A percentile compares a stretch with the other conserved stretches of the same genome.
Conservation (phyloP, 1,140 invertebrate genomes). For the Acromyrmex heyeri region DNA sequence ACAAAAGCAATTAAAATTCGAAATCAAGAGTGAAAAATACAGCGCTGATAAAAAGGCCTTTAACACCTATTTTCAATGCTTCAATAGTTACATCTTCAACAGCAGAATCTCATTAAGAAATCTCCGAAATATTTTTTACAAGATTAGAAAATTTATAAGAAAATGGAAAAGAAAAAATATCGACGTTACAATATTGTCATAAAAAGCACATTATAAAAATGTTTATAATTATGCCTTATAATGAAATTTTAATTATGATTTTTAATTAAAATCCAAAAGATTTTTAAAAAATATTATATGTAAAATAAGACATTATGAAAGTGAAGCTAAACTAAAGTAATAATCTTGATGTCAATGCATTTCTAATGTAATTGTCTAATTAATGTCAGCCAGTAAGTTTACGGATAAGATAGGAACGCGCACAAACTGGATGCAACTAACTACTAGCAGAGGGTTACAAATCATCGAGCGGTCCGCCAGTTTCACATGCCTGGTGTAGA, state of each 20-base stretch:
- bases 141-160: neutral
- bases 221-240: neutral
- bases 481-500: constrained; percentile 59
- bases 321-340: neutral
- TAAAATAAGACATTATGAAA: neutral
- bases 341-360: constrained; percentile 8
- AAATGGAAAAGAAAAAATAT: neutral
- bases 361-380: constrained; percentile 41
- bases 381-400: constrained; percentile 47
- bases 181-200: neutral
- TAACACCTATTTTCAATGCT: neutral
- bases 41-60: neutral
- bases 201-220: constrained; percentile 4
- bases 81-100: neutral
- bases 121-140: neutral
- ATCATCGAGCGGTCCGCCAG: constrained; percentile 57
- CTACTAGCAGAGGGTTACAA: constrained; percentile 59
- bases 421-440: constrained; percentile 57
- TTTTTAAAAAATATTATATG: neutral
- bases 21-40: neutral
- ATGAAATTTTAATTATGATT: neutral
- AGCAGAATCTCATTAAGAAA: neutral
- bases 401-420: constrained; percentile 61
- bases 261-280: neutral
- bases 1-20: constrained; percentile 17